Conservation (phyloP, 2,888 invertebrate species). For the Mythimna loreyi region DNA sequence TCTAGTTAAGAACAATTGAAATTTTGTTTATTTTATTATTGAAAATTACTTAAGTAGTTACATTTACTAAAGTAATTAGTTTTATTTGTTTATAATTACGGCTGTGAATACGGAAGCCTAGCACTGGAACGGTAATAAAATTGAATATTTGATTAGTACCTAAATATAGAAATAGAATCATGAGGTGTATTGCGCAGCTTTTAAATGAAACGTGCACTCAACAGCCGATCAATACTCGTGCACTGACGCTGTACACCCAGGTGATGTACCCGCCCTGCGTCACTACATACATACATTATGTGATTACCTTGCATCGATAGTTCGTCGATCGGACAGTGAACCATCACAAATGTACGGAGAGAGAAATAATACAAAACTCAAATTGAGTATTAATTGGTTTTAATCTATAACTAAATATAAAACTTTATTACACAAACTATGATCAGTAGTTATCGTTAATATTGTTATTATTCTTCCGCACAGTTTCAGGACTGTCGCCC, state of each 20-base stretch:
- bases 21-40: too few relatives aligned
- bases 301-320: neutral
- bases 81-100: too few relatives aligned
- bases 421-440: constrained; percentile 11
- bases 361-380: constrained; percentile 4
- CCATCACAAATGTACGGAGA: neutral
- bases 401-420: constrained; percentile 28
- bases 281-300: neutral
- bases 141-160: constrained; percentile 3
- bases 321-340: neutral
- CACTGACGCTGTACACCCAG: neutral
- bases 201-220: constrained; percentile 36
- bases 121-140: neutral
- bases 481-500: constrained; percentile 59
- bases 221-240: constrained; percentile 33
- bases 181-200: constrained; percentile 33
- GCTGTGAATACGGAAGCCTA: too few relatives aligned
- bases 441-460: constrained; percentile 29
- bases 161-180: too few relatives aligned
- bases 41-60: too few relatives aligned
- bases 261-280: neutral
- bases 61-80: too few relatives aligned
- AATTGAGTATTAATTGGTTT: constrained; percentile 4
- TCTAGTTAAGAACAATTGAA: too few relatives aligned
- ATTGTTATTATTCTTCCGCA: constrained; percentile 67